Percentiles rank a stretch among this genome's conserved stretches.
These are phyloP conservation scores for Pseudobourletiella spinata DNA, from an alignment of 1,140 invertebrate species.

Conservation along the genomic window DNA sequence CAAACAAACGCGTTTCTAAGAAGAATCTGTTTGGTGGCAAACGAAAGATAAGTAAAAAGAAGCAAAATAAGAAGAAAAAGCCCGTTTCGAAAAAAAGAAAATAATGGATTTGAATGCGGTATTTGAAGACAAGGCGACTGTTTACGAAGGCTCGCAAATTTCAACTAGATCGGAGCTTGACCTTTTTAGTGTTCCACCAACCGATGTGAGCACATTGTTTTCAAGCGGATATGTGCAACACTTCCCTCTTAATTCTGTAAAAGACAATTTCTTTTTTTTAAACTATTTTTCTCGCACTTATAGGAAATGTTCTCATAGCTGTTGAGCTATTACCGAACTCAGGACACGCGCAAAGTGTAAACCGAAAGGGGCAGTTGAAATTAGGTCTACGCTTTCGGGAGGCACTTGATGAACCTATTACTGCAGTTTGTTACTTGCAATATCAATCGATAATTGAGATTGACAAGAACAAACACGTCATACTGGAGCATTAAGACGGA, in stretches of 20 bases:
- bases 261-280: too few relatives aligned
- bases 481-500: neutral
- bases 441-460: neutral
- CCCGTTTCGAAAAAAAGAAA: neutral
- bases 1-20: neutral
- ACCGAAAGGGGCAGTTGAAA: neutral
- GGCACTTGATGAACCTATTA: neutral
- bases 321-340: neutral
- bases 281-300: too few relatives aligned
- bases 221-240: neutral
- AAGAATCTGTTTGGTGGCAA: neutral
- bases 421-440: neutral
- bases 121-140: neutral
- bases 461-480: neutral
- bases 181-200: neutral
- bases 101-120: neutral
- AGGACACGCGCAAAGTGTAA: neutral
- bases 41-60: neutral
- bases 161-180: neutral
- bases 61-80: neutral
- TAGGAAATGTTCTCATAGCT: too few relatives aligned
- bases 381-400: neutral
- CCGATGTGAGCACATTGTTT: neutral
- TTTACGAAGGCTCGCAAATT: neutral
- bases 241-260: neutral